phyloP scores from a whole-genome alignment of 2,888 invertebrate species.

The Orthosia incerta region DNA sequence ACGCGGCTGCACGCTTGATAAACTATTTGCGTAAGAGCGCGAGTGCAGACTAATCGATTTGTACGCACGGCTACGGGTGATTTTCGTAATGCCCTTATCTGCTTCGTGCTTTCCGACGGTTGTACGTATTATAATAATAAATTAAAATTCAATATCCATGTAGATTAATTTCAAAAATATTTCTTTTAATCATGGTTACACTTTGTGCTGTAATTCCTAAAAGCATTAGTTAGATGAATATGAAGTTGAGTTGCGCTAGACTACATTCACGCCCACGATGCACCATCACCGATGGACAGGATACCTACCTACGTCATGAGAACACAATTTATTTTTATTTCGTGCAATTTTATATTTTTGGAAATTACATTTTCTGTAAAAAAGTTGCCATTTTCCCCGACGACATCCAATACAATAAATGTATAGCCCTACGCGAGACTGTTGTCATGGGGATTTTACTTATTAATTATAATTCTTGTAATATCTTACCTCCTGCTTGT shows the following conservation, averaged over 20 bases:
- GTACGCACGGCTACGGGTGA: slow-evolving; percentile 83
- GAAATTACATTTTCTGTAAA: not conserved
- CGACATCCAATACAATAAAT: not conserved
- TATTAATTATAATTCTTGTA: not conserved
- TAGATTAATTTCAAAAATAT: slow-evolving; percentile 43
- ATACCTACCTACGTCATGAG: too few relatives aligned
- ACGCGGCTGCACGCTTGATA: slow-evolving; percentile 85
- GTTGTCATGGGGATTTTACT: not conserved
- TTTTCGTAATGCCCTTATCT: slow-evolving; percentile 88
- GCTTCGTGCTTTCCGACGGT: slow-evolving; percentile 74
- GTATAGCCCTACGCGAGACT: not conserved
- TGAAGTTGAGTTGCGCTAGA: not conserved
- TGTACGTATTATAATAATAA: slow-evolving; percentile 72
- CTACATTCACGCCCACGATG: not conserved
- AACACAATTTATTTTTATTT: not conserved
- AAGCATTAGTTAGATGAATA: not conserved
- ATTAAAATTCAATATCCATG: slow-evolving; percentile 70
- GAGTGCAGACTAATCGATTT: slow-evolving; percentile 87
- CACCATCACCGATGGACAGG: not conserved
- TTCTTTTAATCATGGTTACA: slow-evolving; percentile 15
- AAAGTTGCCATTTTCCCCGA: not conserved
- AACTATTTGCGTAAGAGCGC: slow-evolving; percentile 86
- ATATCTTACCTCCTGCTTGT: slow-evolving; percentile 77
- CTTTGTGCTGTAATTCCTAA: not conserved
- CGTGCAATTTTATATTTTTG: not conserved